These are phyloP conservation scores for Drosophila pruinosa DNA, from an alignment of 1,140 invertebrate genomes.

Conservation along the genomic window DNA sequence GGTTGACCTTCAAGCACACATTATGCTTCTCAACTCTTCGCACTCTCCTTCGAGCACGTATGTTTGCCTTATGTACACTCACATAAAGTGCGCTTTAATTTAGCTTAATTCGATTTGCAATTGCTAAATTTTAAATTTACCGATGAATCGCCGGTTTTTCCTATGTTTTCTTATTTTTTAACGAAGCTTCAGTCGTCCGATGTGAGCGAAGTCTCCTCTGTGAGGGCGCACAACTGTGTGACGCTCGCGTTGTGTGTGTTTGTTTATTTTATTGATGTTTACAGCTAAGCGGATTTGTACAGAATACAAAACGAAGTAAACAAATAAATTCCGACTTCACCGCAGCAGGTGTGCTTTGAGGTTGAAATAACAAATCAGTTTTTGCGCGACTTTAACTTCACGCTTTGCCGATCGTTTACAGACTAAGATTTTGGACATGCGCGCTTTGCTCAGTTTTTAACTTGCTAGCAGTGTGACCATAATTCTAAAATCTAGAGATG, in stretches of 20 bases:
- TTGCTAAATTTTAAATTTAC: slow-evolving; percentile 31
- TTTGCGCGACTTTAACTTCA: slow-evolving; percentile 6
- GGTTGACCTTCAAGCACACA: slow-evolving; percentile 59
- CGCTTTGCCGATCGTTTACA: slow-evolving; percentile 39
- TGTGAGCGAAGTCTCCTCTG: background rate
- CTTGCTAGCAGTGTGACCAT: slow-evolving; percentile 27
- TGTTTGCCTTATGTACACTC: background rate
- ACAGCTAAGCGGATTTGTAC: background rate
- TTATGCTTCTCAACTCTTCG: background rate
- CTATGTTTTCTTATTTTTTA: background rate
- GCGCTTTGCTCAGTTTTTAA: slow-evolving; percentile 20
- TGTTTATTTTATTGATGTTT: slow-evolving; percentile 1
- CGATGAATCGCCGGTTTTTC: slow-evolving; percentile 7
- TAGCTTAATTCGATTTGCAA: slow-evolving; percentile 57
- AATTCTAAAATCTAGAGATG: background rate
- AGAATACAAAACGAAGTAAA: slow-evolving; percentile 13
- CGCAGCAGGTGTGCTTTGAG: background rate
- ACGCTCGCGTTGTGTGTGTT: background rate
- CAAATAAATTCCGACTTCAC: slow-evolving; percentile 4
- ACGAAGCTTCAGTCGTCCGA: background rate
- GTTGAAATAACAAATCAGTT: background rate
- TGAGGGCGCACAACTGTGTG: slow-evolving; percentile 7
- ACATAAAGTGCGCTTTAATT: slow-evolving; percentile 3
- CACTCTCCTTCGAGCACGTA: background rate
- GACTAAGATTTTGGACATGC: slow-evolving; percentile 28